phyloP scores from a whole-genome alignment of 2,113 vertebrate species.

The Xenus cinereus region DNA sequence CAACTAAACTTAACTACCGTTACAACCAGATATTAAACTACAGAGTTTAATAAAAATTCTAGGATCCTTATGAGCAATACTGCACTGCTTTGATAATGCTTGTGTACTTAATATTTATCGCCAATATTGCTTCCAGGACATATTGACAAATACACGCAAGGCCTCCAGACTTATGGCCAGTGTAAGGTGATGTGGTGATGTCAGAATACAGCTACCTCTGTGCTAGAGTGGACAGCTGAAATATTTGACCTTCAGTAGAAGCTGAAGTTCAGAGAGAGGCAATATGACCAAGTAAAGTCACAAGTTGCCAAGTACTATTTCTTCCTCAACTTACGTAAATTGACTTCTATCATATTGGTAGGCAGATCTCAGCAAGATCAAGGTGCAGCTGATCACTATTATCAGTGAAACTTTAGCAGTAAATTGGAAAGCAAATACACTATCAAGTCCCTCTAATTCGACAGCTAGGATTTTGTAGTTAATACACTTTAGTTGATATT shows the following conservation, averaged over 20 bases:
- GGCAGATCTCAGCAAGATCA: background rate
- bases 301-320: background rate
- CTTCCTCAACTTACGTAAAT: background rate
- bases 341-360: background rate
- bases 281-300: background rate
- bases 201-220: background rate
- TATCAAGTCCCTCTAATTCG: background rate
- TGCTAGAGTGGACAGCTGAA: background rate
- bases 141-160: fast-evolving
- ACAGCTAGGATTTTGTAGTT: background rate
- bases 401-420: background rate
- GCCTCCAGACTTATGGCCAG: background rate
- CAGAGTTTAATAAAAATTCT: background rate
- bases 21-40: background rate
- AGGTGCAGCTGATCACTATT: background rate
- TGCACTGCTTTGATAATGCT: background rate
- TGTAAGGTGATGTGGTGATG: background rate
- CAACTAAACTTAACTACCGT: background rate
- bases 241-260: background rate
- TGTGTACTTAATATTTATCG: background rate
- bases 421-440: background rate
- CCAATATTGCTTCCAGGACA: background rate
- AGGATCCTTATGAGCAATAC: background rate
- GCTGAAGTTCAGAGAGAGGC: background rate
- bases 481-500: background rate